Evolutionary conservation across 2,888 invertebrate species (phyloP).

Genomic region (Monochamus alternatus): DNA sequence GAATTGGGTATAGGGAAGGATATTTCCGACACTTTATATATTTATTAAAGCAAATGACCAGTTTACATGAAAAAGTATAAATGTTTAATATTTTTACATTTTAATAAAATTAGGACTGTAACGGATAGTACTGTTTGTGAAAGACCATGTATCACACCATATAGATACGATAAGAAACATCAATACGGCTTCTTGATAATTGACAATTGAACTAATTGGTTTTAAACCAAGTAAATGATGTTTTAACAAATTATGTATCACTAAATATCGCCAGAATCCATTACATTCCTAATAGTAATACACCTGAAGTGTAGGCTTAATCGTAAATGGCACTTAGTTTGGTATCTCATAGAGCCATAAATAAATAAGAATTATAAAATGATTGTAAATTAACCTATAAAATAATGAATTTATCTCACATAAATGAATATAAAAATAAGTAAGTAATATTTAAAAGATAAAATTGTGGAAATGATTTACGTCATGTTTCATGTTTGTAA

Average conservation of each 20-base stretch:
- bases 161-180: not conserved
- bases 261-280: not conserved
- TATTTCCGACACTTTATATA: conserved; percentile 40
- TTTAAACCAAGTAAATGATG: not conserved
- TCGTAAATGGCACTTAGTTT: conserved; percentile 64
- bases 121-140: not conserved
- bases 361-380: conserved; percentile 48
- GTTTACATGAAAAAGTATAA: conserved; percentile 59
- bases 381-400: conserved; percentile 42
- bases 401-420: conserved; percentile 39
- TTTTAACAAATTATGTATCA: not conserved
- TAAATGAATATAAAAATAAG: conserved; percentile 44
- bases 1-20: no score
- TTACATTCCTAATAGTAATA: conserved; percentile 53
- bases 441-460: conserved; percentile 33
- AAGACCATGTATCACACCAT: not conserved
- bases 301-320: conserved; percentile 52
- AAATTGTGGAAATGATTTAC: conserved; percentile 30
- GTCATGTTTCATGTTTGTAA: conserved; percentile 31
- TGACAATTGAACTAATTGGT: not conserved
- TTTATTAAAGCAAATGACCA: conserved; percentile 60
- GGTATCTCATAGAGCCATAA: conserved; percentile 59
- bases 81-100: conserved; percentile 50
- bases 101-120: conserved; percentile 10
- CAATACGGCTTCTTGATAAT: not conserved